Evolutionary conservation across 2,797 vertebrate species (phyloP).

Genomic region (Aplochiton taeniatus): DNA sequence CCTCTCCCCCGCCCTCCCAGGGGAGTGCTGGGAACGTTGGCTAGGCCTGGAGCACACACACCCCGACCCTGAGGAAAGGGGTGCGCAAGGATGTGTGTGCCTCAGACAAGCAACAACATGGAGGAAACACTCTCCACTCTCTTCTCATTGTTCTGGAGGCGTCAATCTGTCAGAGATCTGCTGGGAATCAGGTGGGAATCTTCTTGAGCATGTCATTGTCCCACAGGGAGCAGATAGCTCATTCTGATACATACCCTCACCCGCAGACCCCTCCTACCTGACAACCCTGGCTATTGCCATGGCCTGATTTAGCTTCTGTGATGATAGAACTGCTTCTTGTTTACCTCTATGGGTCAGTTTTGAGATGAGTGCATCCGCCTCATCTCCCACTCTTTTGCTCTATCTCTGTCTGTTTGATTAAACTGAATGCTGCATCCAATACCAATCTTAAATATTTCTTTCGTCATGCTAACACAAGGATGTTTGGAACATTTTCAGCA

Average conservation of each 20-base stretch:
- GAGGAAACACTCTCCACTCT: constrained; percentile 68
- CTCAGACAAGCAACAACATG: constrained; percentile 57
- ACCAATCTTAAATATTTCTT: constrained; percentile 64
- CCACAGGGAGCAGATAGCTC: constrained; percentile 18
- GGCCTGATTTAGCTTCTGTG: constrained; percentile 44
- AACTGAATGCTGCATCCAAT: constrained; percentile 46
- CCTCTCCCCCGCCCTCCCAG: neutral
- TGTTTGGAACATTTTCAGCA: constrained; percentile 66
- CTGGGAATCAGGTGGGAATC: constrained; percentile 74
- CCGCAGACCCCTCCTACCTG: constrained; percentile 39
- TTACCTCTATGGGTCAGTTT: constrained; percentile 54
- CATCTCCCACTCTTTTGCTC: constrained; percentile 52
- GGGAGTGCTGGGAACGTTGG: constrained; percentile 66
- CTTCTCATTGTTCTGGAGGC: constrained; percentile 74
- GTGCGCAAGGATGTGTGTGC: constrained; percentile 45
- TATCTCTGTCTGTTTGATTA: constrained; percentile 52
- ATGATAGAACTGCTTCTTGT: constrained; percentile 53
- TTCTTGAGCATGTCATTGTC: constrained; percentile 49
- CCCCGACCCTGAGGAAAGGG: constrained; percentile 48
- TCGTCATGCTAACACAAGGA: constrained; percentile 65
- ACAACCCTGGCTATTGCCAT: neutral
- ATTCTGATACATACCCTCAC: constrained; percentile 28
- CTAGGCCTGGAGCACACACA: constrained; percentile 53
- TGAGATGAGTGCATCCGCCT: constrained; percentile 64
- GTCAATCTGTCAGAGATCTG: constrained; percentile 72